Conservation (phyloP, 2,113 vertebrate species). For the Corythoichthys intestinalis region DNA sequence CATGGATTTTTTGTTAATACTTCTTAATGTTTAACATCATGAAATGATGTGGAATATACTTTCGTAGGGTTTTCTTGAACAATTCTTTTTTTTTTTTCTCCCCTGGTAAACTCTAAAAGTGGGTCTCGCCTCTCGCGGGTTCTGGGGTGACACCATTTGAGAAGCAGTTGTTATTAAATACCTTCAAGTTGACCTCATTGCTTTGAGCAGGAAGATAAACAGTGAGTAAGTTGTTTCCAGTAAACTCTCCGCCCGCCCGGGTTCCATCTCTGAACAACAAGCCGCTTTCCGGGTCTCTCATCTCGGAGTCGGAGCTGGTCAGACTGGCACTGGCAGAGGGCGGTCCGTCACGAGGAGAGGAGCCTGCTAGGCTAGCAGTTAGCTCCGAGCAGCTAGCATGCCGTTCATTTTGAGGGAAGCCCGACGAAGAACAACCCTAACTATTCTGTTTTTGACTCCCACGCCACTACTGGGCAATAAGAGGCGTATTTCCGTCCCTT, state of each 20-base stretch:
- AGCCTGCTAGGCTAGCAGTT: constrained; percentile 25
- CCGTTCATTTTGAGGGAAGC: constrained; percentile 36
- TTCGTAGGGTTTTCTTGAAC: no score
- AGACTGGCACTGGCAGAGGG: constrained; percentile 30
- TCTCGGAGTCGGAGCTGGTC: not conserved
- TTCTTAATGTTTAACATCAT: no score
- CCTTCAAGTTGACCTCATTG: not conserved
- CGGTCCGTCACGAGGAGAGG: constrained; percentile 43
- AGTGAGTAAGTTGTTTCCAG: constrained; percentile 7
- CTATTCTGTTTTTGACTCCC: not conserved
- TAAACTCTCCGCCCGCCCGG: constrained; percentile 4
- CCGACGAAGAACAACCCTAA: constrained; percentile 41
- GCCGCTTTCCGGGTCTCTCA: not conserved
- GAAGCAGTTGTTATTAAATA: not conserved
- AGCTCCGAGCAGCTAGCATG: constrained; percentile 41
- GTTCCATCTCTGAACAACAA: constrained; percentile 15
- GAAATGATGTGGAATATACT: no score
- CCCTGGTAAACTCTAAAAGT: not conserved
- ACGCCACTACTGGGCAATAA: constrained; percentile 23
- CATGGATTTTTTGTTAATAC: no score
- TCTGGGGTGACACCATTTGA: not conserved
- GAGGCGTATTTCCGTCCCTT: constrained; percentile 8
- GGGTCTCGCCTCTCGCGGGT: not conserved
- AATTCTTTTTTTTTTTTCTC: no score
- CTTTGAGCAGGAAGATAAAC: not conserved